These are phyloP conservation scores for Pyrrhia umbra DNA, from an alignment of 2,888 invertebrate species.

Conservation along the genomic window DNA sequence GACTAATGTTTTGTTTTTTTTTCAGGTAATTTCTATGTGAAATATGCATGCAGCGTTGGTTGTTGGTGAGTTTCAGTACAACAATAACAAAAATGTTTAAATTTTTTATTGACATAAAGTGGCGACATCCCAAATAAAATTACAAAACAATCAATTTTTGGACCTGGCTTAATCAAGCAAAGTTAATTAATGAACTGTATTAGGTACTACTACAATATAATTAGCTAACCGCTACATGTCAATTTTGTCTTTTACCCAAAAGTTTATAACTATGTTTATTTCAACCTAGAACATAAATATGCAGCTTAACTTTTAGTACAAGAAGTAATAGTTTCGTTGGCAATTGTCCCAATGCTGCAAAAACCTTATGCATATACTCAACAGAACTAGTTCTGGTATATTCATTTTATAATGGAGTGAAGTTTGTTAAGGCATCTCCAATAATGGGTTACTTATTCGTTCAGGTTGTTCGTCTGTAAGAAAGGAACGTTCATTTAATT, in stretches of 20 bases:
- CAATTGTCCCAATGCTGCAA: conserved; percentile 29
- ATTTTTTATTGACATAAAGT: not conserved
- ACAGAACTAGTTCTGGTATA: conserved; percentile 2
- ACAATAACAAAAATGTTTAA: not conserved
- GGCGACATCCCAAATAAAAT: not conserved
- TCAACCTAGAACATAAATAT: conserved; percentile 12
- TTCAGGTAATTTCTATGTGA: conserved; percentile 50
- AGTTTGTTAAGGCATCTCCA: conserved; percentile 18
- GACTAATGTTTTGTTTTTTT: conserved; percentile 19
- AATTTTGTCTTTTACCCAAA: not conserved
- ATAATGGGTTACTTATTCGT: conserved; percentile 20
- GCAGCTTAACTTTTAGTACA: conserved; percentile 9
- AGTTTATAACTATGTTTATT: not conserved
- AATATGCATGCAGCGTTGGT: too few relatives aligned
- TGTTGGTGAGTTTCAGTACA: conserved; percentile 19
- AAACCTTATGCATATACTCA: conserved; percentile 35
- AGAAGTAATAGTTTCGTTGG: conserved; percentile 36
- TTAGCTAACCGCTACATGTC: not conserved
- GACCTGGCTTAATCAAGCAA: not conserved
- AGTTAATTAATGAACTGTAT: conserved; percentile 18
- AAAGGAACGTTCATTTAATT: conserved; percentile 46
- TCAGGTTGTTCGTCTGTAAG: conserved; percentile 18
- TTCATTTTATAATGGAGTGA: conserved; percentile 11
- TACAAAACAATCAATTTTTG: not conserved
- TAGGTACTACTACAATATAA: not conserved